Evolutionary conservation across 2,888 invertebrate genomes (phyloP).

Genomic region (Poecilus cupreus): DNA sequence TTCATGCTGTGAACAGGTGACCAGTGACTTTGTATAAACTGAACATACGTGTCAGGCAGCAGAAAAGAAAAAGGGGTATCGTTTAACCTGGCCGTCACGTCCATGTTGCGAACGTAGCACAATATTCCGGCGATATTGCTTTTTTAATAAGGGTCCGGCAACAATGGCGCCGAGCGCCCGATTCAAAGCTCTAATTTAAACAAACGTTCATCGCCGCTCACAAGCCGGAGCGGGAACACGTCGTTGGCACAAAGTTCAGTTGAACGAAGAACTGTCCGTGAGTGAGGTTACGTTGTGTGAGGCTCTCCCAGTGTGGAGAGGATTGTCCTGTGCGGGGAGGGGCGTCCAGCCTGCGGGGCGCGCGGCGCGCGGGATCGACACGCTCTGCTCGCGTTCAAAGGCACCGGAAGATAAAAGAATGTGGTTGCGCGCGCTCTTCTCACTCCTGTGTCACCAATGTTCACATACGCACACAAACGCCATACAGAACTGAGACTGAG

Average conservation of each 20-base stretch:
- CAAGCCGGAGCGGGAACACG: neutral
- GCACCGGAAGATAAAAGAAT: slow-evolving; percentile 71
- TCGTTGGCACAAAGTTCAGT: slow-evolving; percentile 43
- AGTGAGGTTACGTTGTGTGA: neutral
- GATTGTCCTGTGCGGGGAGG: slow-evolving; percentile 11
- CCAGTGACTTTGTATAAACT: slow-evolving; percentile 5
- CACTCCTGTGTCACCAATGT: neutral
- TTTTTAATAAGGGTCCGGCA: slow-evolving; percentile 45
- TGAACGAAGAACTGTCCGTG: slow-evolving; percentile 35
- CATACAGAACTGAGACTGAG: slow-evolving; percentile 2
- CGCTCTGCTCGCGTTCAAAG: slow-evolving; percentile 67
- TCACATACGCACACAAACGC: neutral
- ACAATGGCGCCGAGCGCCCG: slow-evolving; percentile 21
- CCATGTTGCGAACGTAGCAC: slow-evolving; percentile 40
- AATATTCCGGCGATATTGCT: slow-evolving; percentile 52
- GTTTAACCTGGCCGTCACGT: slow-evolving; percentile 43
- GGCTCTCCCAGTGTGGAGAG: too few species aligned
- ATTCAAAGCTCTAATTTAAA: slow-evolving; percentile 43
- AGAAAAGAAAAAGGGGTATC: slow-evolving; percentile 10
- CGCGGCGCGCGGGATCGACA: slow-evolving; percentile 21
- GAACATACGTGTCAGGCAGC: neutral
- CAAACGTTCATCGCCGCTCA: slow-evolving; percentile 30
- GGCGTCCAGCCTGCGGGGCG: slow-evolving; percentile 49
- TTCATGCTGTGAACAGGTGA: neutral
- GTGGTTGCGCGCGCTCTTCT: slow-evolving; percentile 45